Percentiles rank a stretch among this genome's conserved stretches.
Evolutionary conservation across 2,113 vertebrate genomes (phyloP).

Genomic region (Istiophorus platypterus): DNA sequence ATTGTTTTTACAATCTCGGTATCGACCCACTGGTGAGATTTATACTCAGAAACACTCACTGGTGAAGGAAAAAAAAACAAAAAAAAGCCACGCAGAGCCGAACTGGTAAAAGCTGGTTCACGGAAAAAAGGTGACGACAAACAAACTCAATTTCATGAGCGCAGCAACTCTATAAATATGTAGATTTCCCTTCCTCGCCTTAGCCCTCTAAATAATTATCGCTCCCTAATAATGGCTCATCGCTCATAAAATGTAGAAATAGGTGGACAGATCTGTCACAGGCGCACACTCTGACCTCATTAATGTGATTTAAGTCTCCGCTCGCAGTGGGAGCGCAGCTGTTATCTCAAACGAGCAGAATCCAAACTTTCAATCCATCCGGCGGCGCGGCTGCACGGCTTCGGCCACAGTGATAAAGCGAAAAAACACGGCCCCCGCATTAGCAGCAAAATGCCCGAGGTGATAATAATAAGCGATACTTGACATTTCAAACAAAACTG

Average conservation of each 20-base stretch:
- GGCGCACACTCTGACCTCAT: background rate
- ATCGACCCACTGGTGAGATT: conserved; percentile 31
- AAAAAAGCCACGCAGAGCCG: background rate
- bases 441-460: background rate
- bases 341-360: background rate
- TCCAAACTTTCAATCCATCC: background rate
- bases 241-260: background rate
- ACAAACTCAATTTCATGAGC: background rate
- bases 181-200: background rate
- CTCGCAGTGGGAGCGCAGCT: background rate
- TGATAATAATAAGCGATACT: background rate
- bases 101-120: conserved; percentile 3
- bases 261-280: background rate
- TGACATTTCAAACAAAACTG: background rate
- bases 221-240: background rate
- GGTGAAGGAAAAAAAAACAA: no score
- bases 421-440: background rate
- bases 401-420: background rate
- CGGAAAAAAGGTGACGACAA: background rate
- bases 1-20: conserved; percentile 37
- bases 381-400: background rate
- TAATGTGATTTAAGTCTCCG: background rate
- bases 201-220: background rate
- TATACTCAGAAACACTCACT: conserved; percentile 18
- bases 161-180: background rate